Evolutionary conservation across 1,140 invertebrate species (phyloP).

Genomic region (Drosophila burlai): DNA sequence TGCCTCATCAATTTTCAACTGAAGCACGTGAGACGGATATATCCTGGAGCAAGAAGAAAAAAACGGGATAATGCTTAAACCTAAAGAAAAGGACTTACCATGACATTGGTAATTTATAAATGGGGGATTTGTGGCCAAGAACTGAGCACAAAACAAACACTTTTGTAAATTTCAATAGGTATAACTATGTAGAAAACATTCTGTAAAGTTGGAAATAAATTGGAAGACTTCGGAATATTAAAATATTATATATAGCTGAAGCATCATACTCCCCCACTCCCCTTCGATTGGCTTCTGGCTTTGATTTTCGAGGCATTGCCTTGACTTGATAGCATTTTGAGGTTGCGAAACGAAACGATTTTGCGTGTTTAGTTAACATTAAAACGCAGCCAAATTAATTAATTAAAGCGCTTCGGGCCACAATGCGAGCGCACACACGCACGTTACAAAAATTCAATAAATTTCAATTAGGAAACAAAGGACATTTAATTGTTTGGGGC

Average conservation of each 20-base stretch:
- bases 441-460: slow-evolving; percentile 49
- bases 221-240: neutral
- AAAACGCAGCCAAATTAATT: slow-evolving; percentile 78
- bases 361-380: slow-evolving; percentile 69
- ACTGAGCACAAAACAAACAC: neutral
- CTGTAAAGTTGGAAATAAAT: neutral
- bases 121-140: neutral
- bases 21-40: slow-evolving; percentile 43
- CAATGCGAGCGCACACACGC: slow-evolving; percentile 11
- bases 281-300: slow-evolving; percentile 10
- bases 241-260: neutral
- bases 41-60: too few species aligned
- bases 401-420: slow-evolving; percentile 72
- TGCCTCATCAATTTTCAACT: slow-evolving; percentile 65
- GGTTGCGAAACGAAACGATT: slow-evolving; percentile 29
- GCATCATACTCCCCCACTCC: too few species aligned
- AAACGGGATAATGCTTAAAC: neutral
- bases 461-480: slow-evolving; percentile 63
- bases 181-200: too few species aligned
- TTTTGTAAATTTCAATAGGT: neutral
- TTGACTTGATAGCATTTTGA: slow-evolving; percentile 11
- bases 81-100: neutral
- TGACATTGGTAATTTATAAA: slow-evolving; percentile 1
- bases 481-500: slow-evolving; percentile 47
- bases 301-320: slow-evolving; percentile 31